These are phyloP conservation scores for Myripristis murdjan DNA, from an alignment of 2,797 vertebrate genomes.

Conservation along the genomic window DNA sequence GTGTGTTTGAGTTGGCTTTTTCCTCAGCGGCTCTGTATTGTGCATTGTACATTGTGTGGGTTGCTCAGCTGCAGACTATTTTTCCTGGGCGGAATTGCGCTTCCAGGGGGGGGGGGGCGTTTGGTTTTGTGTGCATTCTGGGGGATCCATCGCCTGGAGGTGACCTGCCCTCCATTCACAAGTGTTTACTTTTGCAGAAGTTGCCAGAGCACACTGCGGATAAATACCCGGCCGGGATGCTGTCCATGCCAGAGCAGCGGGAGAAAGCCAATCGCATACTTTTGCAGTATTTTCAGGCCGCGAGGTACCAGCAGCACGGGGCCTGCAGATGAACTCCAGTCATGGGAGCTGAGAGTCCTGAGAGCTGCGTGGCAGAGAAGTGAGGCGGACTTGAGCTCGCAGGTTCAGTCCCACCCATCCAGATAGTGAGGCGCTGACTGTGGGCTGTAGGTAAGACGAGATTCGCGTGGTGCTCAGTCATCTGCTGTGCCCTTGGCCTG, in stretches of 20 bases:
- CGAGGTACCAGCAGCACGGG: conserved; percentile 4
- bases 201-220: conserved; percentile 58
- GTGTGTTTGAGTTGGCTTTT: conserved; percentile 64
- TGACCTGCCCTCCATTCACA: conserved; percentile 51
- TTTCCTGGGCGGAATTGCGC: conserved; percentile 59
- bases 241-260: conserved; percentile 38
- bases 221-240: conserved; percentile 59
- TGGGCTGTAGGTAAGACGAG: conserved; percentile 66
- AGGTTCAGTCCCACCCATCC: conserved; percentile 5
- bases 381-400: background rate
- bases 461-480: conserved; percentile 14
- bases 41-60: conserved; percentile 64
- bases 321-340: conserved; percentile 24
- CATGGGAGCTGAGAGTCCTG: background rate
- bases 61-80: conserved; percentile 66
- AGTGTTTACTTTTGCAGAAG: conserved; percentile 66
- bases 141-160: conserved; percentile 50
- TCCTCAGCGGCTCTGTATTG: conserved; percentile 50
- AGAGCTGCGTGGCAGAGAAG: conserved; percentile 14
- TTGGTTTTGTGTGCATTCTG: conserved; percentile 43
- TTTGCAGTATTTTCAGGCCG: conserved; percentile 19
- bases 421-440: conserved; percentile 32
- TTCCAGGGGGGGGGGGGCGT: conserved; percentile 33
- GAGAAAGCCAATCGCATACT: conserved; percentile 36
- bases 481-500: conserved; percentile 74